Evolutionary conservation across 2,797 vertebrate genomes (phyloP).

Genomic region (Sarcophilus harrisii): DNA sequence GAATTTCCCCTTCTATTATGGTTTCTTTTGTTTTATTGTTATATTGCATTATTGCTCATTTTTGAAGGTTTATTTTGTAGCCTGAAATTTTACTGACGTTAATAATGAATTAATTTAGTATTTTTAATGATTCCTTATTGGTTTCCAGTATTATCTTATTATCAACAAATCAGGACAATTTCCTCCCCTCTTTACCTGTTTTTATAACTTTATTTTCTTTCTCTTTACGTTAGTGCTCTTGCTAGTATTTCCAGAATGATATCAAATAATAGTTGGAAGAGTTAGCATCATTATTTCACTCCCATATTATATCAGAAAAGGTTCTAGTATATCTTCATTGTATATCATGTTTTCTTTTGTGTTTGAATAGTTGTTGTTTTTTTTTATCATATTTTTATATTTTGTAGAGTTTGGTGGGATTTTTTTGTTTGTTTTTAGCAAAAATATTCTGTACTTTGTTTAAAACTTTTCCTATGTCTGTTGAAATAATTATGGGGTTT

Average conservation of each 20-base stretch:
- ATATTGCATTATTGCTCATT: background rate
- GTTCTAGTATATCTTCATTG: background rate
- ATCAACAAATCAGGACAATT: background rate
- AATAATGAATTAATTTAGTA: background rate
- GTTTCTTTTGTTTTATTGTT: background rate
- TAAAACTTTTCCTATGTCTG: background rate
- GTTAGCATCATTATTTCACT: background rate
- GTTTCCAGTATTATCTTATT: background rate
- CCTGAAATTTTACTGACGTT: background rate
- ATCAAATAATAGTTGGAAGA: background rate
- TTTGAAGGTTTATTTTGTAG: background rate
- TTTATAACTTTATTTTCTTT: background rate
- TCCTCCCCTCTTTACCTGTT: background rate
- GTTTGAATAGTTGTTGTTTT: background rate
- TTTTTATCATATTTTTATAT: background rate
- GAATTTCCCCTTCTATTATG: background rate
- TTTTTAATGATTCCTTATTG: background rate
- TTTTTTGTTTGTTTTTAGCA: background rate
- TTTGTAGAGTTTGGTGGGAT: background rate
- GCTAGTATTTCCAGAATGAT: background rate
- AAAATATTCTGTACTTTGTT: background rate
- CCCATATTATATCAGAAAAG: background rate
- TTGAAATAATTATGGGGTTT: background rate
- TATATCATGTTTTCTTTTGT: background rate
- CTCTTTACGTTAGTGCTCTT: background rate